Conservation (phyloP, 1,140 invertebrate species). For the Macrotrachela quadricornifera region DNA sequence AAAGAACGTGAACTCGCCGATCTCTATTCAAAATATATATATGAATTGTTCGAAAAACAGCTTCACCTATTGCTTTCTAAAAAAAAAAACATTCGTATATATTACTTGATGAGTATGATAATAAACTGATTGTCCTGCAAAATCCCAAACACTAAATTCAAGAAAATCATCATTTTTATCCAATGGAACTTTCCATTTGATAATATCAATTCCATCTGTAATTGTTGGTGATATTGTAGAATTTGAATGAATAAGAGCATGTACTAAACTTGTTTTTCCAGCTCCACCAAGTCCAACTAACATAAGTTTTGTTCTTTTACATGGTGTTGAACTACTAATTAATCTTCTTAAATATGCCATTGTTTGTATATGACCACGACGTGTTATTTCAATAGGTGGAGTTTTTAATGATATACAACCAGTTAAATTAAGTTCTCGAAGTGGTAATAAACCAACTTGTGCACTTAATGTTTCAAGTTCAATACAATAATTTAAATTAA, state of each 20-base stretch:
- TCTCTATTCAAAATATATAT: no score
- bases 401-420: constrained; percentile 21
- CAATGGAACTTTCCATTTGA: constrained; percentile 17
- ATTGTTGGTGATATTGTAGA: constrained; percentile 12
- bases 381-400: constrained; percentile 23
- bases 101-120: constrained; percentile 29
- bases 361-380: constrained; percentile 17
- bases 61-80: no score
- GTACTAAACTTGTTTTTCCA: constrained; percentile 26
- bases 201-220: constrained; percentile 25
- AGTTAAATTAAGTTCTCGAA: constrained; percentile 16
- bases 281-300: constrained; percentile 27
- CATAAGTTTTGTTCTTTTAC: constrained; percentile 28
- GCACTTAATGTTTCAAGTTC: constrained; percentile 11
- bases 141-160: constrained; percentile 21
- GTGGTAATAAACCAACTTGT: constrained; percentile 12
- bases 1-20: no score
- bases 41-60: no score
- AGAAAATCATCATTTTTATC: constrained; percentile 5
- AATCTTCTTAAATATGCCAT: constrained; percentile 21
- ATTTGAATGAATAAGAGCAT: constrained; percentile 13
- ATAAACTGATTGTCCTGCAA: constrained; percentile 30
- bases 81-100: no score
- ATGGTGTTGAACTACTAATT: constrained; percentile 16
- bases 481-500: constrained; percentile 4